Percentiles rank a stretch among this genome's conserved stretches.
Conservation (phyloP, 23 tunicate genomes). For the Trididemnum clinides region DNA sequence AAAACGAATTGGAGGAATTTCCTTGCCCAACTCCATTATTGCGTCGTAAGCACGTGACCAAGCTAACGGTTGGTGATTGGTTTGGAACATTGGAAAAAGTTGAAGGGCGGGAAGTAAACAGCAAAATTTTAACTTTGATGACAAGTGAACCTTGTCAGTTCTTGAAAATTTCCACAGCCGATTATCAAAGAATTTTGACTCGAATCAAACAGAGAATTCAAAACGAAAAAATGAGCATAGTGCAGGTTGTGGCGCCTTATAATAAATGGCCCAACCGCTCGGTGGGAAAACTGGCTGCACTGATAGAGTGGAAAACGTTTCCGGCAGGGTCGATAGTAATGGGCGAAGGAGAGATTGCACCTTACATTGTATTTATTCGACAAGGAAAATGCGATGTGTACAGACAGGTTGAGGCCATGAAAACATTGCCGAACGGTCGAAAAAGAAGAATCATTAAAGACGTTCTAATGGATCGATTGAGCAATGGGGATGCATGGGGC, state of each 20-base stretch:
- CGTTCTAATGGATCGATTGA: constrained; percentile 66
- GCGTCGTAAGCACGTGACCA: constrained; percentile 36
- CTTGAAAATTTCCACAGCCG: constrained; percentile 73
- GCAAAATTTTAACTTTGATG: constrained; percentile 59
- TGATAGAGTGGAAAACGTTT: constrained; percentile 69
- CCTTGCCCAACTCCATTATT: constrained; percentile 67
- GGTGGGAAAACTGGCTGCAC: constrained; percentile 71
- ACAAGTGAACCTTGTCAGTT: constrained; percentile 76
- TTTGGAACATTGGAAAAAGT: constrained; percentile 77
- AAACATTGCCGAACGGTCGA: constrained; percentile 64
- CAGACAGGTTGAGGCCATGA: constrained; percentile 83
- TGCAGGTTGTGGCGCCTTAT: constrained; percentile 46
- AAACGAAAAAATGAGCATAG: constrained; percentile 54
- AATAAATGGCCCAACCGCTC: constrained; percentile 85
- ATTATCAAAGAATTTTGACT: constrained; percentile 60
- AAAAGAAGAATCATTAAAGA: constrained; percentile 42
- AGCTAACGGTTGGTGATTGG: constrained; percentile 66
- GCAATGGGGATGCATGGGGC: constrained; percentile 70
- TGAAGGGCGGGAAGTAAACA: constrained; percentile 59
- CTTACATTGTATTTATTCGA: constrained; percentile 65
- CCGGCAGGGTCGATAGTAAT: constrained; percentile 58
- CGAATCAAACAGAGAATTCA: constrained; percentile 60
- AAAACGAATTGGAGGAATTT: constrained; percentile 31
- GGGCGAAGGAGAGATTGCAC: constrained; percentile 69
- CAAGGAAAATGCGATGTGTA: constrained; percentile 74